phyloP scores from a whole-genome alignment of 1,140 invertebrate genomes.

The Centruroides sculpturatus region DNA sequence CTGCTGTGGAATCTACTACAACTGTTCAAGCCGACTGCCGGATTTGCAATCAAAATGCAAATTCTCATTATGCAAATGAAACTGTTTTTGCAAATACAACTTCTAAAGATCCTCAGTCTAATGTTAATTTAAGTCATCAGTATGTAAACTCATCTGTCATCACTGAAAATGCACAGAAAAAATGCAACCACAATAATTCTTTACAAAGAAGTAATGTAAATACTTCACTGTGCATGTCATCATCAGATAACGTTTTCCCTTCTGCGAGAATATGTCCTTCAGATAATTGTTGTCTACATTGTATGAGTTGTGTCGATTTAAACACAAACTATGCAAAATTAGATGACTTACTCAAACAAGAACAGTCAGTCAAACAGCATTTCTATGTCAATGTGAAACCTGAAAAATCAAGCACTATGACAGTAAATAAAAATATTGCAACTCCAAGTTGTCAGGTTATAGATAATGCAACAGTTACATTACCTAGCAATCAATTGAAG shows the following conservation, averaged over 20 bases:
- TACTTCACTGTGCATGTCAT: no score
- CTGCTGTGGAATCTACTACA: no score
- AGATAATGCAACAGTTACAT: conserved; percentile 12
- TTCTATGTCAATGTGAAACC: conserved; percentile 50
- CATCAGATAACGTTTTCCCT: no score
- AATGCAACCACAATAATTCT: no score
- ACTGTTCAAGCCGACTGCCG: no score
- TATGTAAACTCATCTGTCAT: conserved; percentile 4
- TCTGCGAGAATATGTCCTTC: no score
- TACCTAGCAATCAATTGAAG: background rate
- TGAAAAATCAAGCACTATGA: conserved; percentile 26
- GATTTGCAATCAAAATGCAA: background rate
- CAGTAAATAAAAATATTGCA: no score
- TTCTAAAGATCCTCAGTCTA: no score
- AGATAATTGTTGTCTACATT: conserved; percentile 1
- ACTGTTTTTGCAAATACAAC: background rate
- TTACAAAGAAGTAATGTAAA: no score
- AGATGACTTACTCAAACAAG: conserved; percentile 24
- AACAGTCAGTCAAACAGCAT: conserved; percentile 25
- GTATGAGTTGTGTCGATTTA: conserved; percentile 18
- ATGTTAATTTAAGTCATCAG: no score
- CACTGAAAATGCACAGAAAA: no score
- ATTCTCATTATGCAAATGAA: background rate
- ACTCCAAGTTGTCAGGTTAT: no score
- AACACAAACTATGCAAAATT: conserved; percentile 37